These are phyloP conservation scores for Acleris laterana DNA, from an alignment of 2,888 invertebrate genomes.

Conservation along the genomic window DNA sequence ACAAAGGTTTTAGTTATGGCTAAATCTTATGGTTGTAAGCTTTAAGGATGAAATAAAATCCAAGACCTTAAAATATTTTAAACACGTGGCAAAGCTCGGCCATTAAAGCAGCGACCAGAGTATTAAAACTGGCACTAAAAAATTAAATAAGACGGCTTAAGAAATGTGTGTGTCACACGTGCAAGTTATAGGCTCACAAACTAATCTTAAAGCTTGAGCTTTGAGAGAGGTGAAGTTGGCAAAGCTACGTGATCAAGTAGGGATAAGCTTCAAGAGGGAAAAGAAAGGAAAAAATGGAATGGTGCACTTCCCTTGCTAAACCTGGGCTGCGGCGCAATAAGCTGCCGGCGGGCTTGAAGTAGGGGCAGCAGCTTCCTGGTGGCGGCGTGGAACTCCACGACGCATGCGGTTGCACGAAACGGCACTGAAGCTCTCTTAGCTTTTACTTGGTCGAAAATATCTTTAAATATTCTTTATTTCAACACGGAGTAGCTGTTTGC, in stretches of 20 bases:
- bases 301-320: conserved; percentile 7
- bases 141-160: too few relatives aligned
- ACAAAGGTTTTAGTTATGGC: too few relatives aligned
- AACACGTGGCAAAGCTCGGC: too few relatives aligned
- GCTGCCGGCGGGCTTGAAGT: conserved; percentile 3
- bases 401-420: background rate
- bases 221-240: background rate
- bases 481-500: background rate
- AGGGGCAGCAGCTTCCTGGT: background rate
- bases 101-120: too few relatives aligned
- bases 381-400: background rate
- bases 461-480: background rate
- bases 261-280: background rate
- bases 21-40: too few relatives aligned
- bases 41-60: too few relatives aligned
- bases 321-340: background rate
- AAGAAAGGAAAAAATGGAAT: background rate
- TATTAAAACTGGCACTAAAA: too few relatives aligned
- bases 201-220: too few relatives aligned
- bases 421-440: background rate
- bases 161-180: too few relatives aligned
- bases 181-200: too few relatives aligned
- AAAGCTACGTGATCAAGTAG: background rate
- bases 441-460: background rate
- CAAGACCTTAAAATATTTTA: too few relatives aligned